Evolutionary conservation across 2,888 invertebrate genomes (phyloP).

Genomic region (Campaea margaritaria): DNA sequence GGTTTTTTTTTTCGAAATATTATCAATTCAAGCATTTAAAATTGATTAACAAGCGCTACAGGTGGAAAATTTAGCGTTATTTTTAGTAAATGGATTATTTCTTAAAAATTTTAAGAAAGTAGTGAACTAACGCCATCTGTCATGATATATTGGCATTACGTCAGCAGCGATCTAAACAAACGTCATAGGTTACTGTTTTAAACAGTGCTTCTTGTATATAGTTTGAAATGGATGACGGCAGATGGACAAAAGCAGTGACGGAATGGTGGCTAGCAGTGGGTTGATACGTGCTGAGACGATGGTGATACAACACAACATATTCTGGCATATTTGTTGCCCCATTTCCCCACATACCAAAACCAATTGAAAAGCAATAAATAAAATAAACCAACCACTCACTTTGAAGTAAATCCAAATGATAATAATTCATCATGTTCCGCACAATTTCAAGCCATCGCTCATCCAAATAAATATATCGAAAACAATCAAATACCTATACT

Average conservation of each 20-base stretch:
- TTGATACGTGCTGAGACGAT: too few species aligned
- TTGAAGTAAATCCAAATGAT: conserved; percentile 19
- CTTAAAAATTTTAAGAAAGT: not conserved
- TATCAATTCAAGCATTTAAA: not conserved
- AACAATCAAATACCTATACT: conserved; percentile 38
- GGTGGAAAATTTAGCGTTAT: not conserved
- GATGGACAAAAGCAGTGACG: too few species aligned
- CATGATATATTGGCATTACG: conserved; percentile 29
- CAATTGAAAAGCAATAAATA: conserved; percentile 5
- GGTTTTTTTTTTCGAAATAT: not conserved
- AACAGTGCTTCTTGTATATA: not conserved
- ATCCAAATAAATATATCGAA: conserved; percentile 21
- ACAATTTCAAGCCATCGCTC: conserved; percentile 12
- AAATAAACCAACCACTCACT: conserved; percentile 6
- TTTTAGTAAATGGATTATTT: not conserved
- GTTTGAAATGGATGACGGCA: too few species aligned
- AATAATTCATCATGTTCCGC: conserved; percentile 25
- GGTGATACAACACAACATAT: too few species aligned
- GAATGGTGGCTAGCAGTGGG: too few species aligned
- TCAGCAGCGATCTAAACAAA: not conserved
- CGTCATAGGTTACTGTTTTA: not conserved
- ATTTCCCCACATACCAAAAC: not conserved
- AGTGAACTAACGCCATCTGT: conserved; percentile 32
- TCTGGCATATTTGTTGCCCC: not conserved
- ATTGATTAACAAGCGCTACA: not conserved